phyloP scores from a whole-genome alignment of 1,140 invertebrate genomes.

The Epicauta chinensis region DNA sequence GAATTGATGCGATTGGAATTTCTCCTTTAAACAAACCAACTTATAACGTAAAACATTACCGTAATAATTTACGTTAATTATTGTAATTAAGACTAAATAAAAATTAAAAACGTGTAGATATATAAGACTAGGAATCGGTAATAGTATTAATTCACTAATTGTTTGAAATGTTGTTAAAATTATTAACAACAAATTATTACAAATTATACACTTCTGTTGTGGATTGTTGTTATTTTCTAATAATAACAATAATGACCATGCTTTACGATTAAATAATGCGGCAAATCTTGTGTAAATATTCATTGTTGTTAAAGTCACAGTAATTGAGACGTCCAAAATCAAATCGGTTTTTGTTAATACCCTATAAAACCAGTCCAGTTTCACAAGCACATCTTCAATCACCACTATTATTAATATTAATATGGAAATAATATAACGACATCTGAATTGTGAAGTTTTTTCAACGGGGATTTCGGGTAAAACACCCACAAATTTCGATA shows the following conservation, averaged over 20 bases:
- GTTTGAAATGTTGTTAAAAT: not conserved
- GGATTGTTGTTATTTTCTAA: not conserved
- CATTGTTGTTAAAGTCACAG: not conserved
- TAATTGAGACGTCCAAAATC: not conserved
- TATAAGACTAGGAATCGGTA: not conserved
- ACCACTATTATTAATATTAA: too few species aligned
- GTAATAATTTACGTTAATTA: conserved; percentile 8
- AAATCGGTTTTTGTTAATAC: too few species aligned
- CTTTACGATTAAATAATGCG: not conserved
- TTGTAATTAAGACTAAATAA: conserved; percentile 3
- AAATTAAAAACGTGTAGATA: not conserved
- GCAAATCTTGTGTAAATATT: not conserved
- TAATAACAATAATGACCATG: not conserved
- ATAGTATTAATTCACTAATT: not conserved
- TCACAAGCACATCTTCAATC: too few species aligned
- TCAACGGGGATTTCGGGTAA: too few species aligned
- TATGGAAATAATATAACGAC: too few species aligned
- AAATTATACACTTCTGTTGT: not conserved
- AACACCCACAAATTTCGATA: too few species aligned
- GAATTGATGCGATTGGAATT: too few species aligned
- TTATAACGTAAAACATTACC: not conserved
- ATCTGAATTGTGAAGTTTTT: too few species aligned
- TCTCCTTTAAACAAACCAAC: not conserved
- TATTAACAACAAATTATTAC: not conserved
- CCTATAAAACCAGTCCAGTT: too few species aligned